Evolutionary conservation across 2,888 invertebrate species (phyloP).

Genomic region (Coleophora deauratella): DNA sequence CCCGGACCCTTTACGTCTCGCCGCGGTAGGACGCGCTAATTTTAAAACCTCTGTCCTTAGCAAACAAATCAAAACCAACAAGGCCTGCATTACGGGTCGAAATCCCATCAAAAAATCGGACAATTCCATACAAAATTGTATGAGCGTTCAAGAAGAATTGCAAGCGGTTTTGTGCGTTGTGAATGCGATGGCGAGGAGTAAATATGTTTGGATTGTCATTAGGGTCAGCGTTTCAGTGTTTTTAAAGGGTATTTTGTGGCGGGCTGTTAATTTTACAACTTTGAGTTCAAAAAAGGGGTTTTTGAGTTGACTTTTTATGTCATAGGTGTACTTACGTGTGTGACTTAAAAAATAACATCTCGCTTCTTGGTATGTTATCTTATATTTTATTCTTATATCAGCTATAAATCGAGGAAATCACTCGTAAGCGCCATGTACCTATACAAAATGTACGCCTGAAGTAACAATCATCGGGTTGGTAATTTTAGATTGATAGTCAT

Average conservation of each 20-base stretch:
- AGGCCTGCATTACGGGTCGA: conserved; percentile 25
- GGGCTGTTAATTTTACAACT: conserved; percentile 30
- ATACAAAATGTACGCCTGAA: no score
- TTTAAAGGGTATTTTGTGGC: conserved; percentile 29
- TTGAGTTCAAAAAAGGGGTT: not conserved
- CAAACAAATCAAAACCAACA: conserved; percentile 56
- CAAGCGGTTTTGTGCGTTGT: conserved; percentile 26
- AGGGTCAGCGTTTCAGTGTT: conserved; percentile 45
- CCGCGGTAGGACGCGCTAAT: conserved; percentile 69
- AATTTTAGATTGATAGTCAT: no score
- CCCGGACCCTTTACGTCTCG: conserved; percentile 34
- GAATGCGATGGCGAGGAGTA: conserved; percentile 26
- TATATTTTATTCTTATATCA: no score
- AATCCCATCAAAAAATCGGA: conserved; percentile 14
- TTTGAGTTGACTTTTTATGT: conserved; percentile 4
- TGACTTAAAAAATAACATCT: no score
- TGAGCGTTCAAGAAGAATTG: not conserved
- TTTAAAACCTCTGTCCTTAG: conserved; percentile 44
- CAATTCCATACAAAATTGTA: conserved; percentile 1
- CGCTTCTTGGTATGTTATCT: no score
- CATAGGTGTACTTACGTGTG: not conserved
- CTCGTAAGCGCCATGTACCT: no score
- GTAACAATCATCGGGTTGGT: no score
- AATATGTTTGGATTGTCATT: conserved; percentile 48
- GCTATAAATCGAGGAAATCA: no score